phyloP scores from a whole-genome alignment of 2,797 vertebrate genomes.

The Crenuchus spilurus region DNA sequence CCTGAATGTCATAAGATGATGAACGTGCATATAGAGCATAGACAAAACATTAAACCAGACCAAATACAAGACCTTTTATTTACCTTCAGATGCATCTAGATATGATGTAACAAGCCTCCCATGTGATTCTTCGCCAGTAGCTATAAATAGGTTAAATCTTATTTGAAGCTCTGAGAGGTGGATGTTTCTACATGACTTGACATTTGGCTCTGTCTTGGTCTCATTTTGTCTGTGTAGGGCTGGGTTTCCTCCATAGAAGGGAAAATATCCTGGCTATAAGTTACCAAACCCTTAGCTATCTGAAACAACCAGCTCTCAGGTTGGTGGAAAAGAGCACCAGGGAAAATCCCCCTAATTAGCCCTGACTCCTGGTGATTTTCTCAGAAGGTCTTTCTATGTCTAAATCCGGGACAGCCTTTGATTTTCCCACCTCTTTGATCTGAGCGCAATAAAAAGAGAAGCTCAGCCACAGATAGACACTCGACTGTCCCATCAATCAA shows the following conservation, averaged over 20 bases:
- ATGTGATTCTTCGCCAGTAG: not conserved
- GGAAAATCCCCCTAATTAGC: constrained; percentile 36
- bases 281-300: constrained; percentile 1
- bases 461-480: not conserved
- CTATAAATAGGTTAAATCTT: constrained; percentile 65
- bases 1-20: not conserved
- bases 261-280: not conserved
- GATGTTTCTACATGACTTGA: constrained; percentile 67
- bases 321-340: constrained; percentile 1
- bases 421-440: constrained; percentile 52
- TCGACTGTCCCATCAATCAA: constrained; percentile 8
- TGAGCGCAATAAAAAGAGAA: constrained; percentile 3
- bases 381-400: constrained; percentile 25
- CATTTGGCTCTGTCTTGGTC: constrained; percentile 72
- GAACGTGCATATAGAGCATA: not conserved
- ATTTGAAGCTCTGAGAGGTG: constrained; percentile 65
- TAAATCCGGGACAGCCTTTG: constrained; percentile 47
- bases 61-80: not conserved
- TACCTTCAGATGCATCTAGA: not conserved
- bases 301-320: constrained; percentile 3
- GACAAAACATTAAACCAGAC: not conserved
- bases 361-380: constrained; percentile 28
- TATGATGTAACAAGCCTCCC: not conserved
- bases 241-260: constrained; percentile 7
- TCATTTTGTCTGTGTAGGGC: constrained; percentile 56